These are phyloP conservation scores for Drosophila pectinifera DNA, from an alignment of 1,140 invertebrate genomes.

Conservation along the genomic window DNA sequence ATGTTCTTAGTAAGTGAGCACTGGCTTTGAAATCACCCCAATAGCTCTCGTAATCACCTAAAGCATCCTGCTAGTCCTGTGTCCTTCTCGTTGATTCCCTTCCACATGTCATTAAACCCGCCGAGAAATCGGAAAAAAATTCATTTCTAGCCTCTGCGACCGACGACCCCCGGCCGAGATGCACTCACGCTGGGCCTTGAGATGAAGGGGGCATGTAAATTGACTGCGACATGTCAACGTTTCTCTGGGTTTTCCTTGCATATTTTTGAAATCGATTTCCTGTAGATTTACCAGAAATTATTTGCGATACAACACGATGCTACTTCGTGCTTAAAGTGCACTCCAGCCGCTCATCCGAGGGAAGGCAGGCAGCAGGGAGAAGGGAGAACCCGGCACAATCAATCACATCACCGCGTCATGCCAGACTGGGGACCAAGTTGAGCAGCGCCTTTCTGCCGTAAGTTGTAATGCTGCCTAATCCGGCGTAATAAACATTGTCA, in stretches of 20 bases:
- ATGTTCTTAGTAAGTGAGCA: neutral
- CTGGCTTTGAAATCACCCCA: neutral
- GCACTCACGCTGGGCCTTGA: slow-evolving; percentile 31
- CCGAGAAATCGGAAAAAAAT: slow-evolving; percentile 19
- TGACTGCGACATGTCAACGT: slow-evolving; percentile 53
- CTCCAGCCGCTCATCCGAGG: slow-evolving; percentile 49
- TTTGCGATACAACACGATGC: slow-evolving; percentile 79
- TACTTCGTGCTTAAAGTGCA: slow-evolving; percentile 74
- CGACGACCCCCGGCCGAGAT: slow-evolving; percentile 47
- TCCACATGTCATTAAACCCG: slow-evolving; percentile 57
- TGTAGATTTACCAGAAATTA: slow-evolving; percentile 76
- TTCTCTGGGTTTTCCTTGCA: slow-evolving; percentile 11
- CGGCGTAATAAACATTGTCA: slow-evolving; percentile 80
- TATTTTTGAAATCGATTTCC: slow-evolving; percentile 65
- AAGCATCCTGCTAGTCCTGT: slow-evolving; percentile 21
- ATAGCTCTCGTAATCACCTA: no score
- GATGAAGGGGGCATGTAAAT: slow-evolving; percentile 39
- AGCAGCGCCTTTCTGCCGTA: slow-evolving; percentile 29
- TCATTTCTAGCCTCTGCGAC: slow-evolving; percentile 19
- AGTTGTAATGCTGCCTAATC: slow-evolving; percentile 82
- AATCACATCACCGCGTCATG: slow-evolving; percentile 67
- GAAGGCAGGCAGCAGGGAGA: neutral
- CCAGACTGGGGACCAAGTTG: slow-evolving; percentile 42
- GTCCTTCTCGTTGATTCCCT: slow-evolving; percentile 3
- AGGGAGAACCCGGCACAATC: slow-evolving; percentile 39